These are phyloP conservation scores for Cosmopolites sordidus DNA, from an alignment of 2,888 invertebrate genomes.

Conservation along the genomic window DNA sequence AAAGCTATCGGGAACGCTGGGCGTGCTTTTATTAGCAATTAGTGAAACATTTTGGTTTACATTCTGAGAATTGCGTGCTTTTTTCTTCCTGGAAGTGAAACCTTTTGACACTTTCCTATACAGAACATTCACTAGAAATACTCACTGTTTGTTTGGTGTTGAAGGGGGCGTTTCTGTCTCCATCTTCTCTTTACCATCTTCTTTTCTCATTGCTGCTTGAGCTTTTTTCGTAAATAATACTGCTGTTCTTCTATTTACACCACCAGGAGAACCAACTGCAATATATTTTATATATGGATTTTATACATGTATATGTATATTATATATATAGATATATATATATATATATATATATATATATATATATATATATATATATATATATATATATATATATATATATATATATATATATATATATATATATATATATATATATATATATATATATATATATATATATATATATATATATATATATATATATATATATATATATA, in stretches of 20 bases:
- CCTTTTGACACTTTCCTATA: neutral
- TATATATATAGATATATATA: neutral
- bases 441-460: neutral
- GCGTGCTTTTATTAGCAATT: slow-evolving; percentile 29
- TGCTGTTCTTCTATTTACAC: slow-evolving; percentile 69
- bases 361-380: neutral
- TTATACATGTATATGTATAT: neutral
- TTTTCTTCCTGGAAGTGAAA: slow-evolving; percentile 1
- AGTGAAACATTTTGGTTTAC: neutral
- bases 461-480: neutral
- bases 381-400: slow-evolving; percentile 1
- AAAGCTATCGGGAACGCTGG: slow-evolving; percentile 51
- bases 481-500: neutral
- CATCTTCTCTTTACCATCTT: slow-evolving; percentile 47
- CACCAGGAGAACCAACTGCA: slow-evolving; percentile 50
- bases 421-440: neutral
- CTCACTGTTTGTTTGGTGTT: slow-evolving; percentile 26
- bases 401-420: neutral
- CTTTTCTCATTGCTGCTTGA: slow-evolving; percentile 52
- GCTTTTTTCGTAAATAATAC: slow-evolving; percentile 73
- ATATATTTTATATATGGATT: neutral
- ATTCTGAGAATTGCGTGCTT: neutral
- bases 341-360: neutral
- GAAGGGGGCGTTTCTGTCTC: slow-evolving; percentile 47
- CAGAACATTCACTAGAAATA: too few relatives aligned